These are phyloP conservation scores for Lucifuga dentata DNA, from an alignment of 2,113 vertebrate species.

Conservation along the genomic window DNA sequence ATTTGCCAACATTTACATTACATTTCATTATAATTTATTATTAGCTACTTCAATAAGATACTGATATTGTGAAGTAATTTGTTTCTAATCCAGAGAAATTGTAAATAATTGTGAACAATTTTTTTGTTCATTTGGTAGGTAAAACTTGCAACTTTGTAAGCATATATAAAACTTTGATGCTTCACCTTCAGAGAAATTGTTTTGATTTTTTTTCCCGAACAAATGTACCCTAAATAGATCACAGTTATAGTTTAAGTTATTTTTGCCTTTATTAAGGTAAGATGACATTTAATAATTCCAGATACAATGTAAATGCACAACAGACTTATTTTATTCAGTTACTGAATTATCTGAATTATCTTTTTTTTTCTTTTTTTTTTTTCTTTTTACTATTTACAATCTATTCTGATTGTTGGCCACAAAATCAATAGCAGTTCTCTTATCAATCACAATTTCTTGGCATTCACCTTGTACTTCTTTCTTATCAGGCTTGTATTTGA, in stretches of 20 bases:
- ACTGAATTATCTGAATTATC: too few species aligned
- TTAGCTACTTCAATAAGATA: neutral
- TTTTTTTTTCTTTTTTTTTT: too few species aligned
- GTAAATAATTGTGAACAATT: neutral
- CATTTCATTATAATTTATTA: too few species aligned
- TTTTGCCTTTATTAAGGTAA: neutral
- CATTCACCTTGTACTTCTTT: neutral
- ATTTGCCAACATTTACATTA: slow-evolving; percentile 1
- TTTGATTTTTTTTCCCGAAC: neutral
- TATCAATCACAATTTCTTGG: neutral
- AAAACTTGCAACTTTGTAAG: slow-evolving; percentile 1
- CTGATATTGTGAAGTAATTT: neutral
- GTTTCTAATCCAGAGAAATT: neutral
- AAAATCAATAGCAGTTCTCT: slow-evolving; percentile 4
- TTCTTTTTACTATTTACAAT: neutral
- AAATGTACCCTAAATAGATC: neutral
- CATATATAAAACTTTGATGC: slow-evolving; percentile 24
- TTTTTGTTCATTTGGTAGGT: neutral
- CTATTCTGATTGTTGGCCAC: neutral
- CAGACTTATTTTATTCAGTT: slow-evolving; percentile 21
- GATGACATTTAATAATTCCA: slow-evolving; percentile 3
- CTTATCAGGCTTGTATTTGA: slow-evolving; percentile 17
- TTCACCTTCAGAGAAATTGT: slow-evolving; percentile 32
- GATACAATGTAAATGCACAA: neutral
- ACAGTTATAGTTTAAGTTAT: neutral